Percentiles rank a stretch among this genome's conserved stretches.
Evolutionary conservation across 92 coral and sea anemone genomes (phyloP).

Genomic region (Siderastrea radians): DNA sequence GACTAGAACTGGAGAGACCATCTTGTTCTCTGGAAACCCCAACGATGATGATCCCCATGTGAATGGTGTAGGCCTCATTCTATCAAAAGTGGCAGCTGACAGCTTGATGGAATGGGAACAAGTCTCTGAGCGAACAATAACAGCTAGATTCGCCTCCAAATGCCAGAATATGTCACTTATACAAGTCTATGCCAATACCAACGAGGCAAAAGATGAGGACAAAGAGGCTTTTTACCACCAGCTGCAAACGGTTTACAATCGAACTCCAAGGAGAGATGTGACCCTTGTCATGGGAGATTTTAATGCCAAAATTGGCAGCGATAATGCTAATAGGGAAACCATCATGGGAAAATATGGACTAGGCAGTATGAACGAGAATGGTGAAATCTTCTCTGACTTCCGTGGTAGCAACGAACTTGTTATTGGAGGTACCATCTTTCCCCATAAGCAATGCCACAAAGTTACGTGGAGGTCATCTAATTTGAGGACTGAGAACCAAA

Average conservation of each 20-base stretch:
- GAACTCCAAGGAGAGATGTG: neutral
- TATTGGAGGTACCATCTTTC: slow-evolving; percentile 31
- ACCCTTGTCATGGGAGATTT: neutral
- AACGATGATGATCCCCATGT: neutral
- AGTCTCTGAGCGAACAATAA: neutral
- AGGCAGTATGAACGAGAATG: slow-evolving; percentile 13
- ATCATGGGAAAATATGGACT: neutral
- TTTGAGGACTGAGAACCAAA: slow-evolving; percentile 43
- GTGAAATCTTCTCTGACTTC: neutral
- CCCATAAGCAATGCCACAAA: slow-evolving; percentile 27
- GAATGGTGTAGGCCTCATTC: neutral
- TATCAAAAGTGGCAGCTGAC: neutral
- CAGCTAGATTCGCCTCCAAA: neutral
- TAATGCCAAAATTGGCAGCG: neutral
- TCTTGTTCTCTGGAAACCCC: slow-evolving; percentile 11
- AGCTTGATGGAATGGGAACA: neutral
- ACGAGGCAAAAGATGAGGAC: neutral
- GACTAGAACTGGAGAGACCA: neutral
- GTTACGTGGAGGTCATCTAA: slow-evolving; percentile 45
- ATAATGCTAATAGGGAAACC: neutral
- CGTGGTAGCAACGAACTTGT: slow-evolving; percentile 29
- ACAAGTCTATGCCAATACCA: neutral
- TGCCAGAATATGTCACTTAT: neutral
- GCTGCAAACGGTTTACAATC: neutral
- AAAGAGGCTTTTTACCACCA: neutral